Evolutionary conservation across 2,797 vertebrate genomes (phyloP).

Genomic region (Anabacerthia variegaticeps): DNA sequence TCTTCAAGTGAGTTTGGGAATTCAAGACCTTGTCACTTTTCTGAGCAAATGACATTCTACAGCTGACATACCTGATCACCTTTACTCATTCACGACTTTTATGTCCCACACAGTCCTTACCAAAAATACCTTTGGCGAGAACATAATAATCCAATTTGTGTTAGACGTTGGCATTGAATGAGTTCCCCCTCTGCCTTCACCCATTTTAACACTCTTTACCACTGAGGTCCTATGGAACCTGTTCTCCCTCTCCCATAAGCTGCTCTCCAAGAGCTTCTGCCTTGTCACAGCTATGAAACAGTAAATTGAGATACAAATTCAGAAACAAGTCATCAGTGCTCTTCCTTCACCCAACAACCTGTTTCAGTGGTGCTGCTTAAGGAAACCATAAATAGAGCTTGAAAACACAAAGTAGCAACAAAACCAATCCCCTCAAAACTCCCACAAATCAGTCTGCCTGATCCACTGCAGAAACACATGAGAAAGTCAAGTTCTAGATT

Average conservation of each 20-base stretch:
- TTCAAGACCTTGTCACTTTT: not conserved
- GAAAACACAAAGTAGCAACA: not conserved
- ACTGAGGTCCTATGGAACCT: not conserved
- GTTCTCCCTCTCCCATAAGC: not conserved
- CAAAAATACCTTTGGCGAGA: not conserved
- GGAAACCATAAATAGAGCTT: not conserved
- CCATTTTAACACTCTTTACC: not conserved
- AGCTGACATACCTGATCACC: not conserved
- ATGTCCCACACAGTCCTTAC: not conserved
- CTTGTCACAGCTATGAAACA: not conserved
- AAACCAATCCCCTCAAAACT: not conserved
- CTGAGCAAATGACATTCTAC: not conserved
- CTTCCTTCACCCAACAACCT: not conserved
- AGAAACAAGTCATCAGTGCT: not conserved
- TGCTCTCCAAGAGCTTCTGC: not conserved
- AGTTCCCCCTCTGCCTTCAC: not conserved
- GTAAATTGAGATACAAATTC: fast-evolving
- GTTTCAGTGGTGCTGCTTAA: not conserved
- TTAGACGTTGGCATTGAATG: not conserved
- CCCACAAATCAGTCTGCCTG: not conserved
- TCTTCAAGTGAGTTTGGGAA: not conserved
- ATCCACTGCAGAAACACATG: not conserved
- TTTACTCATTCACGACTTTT: not conserved
- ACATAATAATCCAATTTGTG: fast-evolving
- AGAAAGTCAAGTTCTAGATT: not conserved